Evolutionary conservation across 2,797 vertebrate species (phyloP).

Genomic region (Pseudochirops cupreus): DNA sequence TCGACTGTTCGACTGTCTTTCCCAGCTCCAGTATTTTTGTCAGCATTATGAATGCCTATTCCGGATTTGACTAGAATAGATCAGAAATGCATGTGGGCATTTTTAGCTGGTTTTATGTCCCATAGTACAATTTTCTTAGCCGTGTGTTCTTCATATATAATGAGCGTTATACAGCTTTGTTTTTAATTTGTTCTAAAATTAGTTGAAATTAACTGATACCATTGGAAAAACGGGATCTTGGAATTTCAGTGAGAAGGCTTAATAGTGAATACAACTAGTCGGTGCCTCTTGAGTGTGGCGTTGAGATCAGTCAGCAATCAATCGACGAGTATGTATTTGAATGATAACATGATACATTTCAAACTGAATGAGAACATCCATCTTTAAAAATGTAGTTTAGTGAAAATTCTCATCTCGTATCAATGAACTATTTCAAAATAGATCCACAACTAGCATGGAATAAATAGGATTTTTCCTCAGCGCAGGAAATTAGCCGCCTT

Average conservation of each 20-base stretch:
- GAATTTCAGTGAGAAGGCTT: conserved; percentile 20
- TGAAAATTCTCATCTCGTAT: conserved; percentile 43
- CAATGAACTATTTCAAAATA: conserved; percentile 16
- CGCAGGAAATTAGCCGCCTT: neutral
- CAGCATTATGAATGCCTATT: conserved; percentile 66
- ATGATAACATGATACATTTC: conserved; percentile 26
- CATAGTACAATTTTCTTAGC: conserved; percentile 58
- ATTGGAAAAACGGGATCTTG: conserved; percentile 65
- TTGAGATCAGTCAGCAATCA: neutral
- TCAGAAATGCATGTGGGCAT: conserved; percentile 62
- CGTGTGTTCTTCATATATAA: conserved; percentile 59
- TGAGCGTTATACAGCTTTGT: conserved; percentile 49
- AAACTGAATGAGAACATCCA: conserved; percentile 29
- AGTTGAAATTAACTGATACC: conserved; percentile 48
- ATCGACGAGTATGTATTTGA: neutral
- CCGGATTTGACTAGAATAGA: conserved; percentile 66
- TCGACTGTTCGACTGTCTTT: conserved; percentile 67
- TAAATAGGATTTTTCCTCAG: neutral
- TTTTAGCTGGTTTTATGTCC: conserved; percentile 65
- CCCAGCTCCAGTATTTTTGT: conserved; percentile 67
- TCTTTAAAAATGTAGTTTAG: conserved; percentile 20
- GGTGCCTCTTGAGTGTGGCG: conserved; percentile 40
- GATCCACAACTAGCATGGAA: neutral
- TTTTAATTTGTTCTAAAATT: conserved; percentile 65
- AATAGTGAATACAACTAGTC: conserved; percentile 10